Conservation (phyloP, 2,888 invertebrate species). For the Pimpla rufipes region DNA sequence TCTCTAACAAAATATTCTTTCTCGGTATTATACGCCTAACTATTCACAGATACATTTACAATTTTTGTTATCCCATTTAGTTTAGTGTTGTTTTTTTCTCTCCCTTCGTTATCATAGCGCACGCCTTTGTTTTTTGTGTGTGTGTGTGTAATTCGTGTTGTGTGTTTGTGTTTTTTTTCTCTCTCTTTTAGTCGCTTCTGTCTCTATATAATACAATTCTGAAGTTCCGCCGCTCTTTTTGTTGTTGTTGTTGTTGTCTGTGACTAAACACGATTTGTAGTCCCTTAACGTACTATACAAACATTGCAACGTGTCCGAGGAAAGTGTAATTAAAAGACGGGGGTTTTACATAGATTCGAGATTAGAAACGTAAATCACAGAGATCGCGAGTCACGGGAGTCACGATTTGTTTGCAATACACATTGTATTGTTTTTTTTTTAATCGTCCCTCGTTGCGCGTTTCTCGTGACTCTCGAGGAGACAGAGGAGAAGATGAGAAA, state of each 20-base stretch:
- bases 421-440: constrained; percentile 4
- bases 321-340: constrained; percentile 47
- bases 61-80: constrained; percentile 62
- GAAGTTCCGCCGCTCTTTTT: constrained; percentile 41
- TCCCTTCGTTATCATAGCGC: constrained; percentile 46
- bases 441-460: neutral
- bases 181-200: constrained; percentile 50
- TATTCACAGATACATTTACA: constrained; percentile 71
- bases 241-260: too few relatives aligned
- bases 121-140: neutral
- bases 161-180: constrained; percentile 20
- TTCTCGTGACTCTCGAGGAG: constrained; percentile 53
- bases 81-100: constrained; percentile 55
- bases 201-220: constrained; percentile 55
- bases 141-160: neutral
- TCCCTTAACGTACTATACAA: constrained; percentile 59
- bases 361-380: constrained; percentile 76
- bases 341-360: constrained; percentile 58
- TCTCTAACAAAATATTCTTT: constrained; percentile 76
- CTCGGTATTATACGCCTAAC: constrained; percentile 55
- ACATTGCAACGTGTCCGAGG: constrained; percentile 68
- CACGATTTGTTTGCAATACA: constrained; percentile 12
- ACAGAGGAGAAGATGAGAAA: constrained; percentile 65
- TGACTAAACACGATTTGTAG: constrained; percentile 50
- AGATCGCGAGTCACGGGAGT: constrained; percentile 75